phyloP scores from a whole-genome alignment of 2,797 vertebrate species.

The Columba guinea region DNA sequence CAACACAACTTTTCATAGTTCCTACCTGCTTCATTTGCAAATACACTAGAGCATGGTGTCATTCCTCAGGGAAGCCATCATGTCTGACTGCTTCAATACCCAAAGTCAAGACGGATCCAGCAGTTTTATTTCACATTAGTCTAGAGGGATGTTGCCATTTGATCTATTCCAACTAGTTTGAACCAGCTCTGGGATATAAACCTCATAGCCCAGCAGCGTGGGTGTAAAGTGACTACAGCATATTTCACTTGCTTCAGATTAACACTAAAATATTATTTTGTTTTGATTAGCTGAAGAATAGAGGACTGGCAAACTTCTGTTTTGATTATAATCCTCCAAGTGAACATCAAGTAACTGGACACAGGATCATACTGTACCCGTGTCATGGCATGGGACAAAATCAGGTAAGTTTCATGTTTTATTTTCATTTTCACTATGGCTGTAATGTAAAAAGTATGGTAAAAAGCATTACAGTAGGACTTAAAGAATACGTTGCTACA shows the following conservation, averaged over 20 bases:
- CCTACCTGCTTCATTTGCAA: background rate
- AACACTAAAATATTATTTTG: background rate
- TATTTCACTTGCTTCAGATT: background rate
- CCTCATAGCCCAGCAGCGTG: background rate
- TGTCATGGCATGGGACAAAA: slow-evolving; percentile 98
- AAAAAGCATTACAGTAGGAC: background rate
- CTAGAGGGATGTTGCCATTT: background rate
- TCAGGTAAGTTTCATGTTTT: slow-evolving; percentile 82
- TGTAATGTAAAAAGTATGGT: background rate
- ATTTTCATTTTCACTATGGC: background rate
- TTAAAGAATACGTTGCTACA: background rate
- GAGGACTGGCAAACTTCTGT: slow-evolving; percentile 85
- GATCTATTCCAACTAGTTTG: background rate
- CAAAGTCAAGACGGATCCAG: background rate
- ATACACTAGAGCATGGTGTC: background rate
- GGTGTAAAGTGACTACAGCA: background rate
- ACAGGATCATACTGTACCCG: slow-evolving; percentile 86
- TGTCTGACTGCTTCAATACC: background rate
- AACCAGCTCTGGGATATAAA: background rate
- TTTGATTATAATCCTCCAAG: slow-evolving; percentile 93
- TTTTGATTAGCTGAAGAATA: slow-evolving; percentile 86
- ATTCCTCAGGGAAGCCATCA: background rate
- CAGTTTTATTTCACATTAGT: background rate
- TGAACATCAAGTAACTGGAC: slow-evolving; percentile 82
- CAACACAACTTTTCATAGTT: background rate